phyloP scores from a whole-genome alignment of 2,797 vertebrate genomes.

The Arrhamphus sclerolepis region DNA sequence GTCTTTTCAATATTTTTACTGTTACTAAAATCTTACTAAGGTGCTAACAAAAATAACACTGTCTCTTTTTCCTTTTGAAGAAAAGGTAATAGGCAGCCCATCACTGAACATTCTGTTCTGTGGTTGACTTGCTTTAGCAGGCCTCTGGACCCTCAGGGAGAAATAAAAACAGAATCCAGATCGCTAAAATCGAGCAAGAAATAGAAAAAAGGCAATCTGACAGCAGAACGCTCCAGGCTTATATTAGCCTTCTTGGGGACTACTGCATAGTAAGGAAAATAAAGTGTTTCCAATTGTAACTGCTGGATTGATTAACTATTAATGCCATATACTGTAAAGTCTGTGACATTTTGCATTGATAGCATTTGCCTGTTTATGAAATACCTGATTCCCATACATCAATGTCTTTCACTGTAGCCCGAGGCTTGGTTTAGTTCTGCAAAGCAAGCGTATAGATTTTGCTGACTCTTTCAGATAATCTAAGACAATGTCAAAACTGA shows the following conservation, averaged over 20 bases:
- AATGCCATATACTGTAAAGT: conserved; percentile 4
- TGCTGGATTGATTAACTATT: conserved; percentile 36
- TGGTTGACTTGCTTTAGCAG: conserved; percentile 63
- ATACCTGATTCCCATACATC: conserved; percentile 25
- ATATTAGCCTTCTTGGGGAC: conserved; percentile 22
- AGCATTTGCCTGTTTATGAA: conserved; percentile 17
- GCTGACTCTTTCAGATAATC: conserved; percentile 66
- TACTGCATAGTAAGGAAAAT: conserved; percentile 13
- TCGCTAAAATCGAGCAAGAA: conserved; percentile 37
- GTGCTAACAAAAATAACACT: neutral
- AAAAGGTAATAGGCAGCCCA: conserved; percentile 74
- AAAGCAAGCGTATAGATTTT: conserved; percentile 46
- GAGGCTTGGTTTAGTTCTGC: conserved; percentile 23
- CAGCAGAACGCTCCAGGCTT: conserved; percentile 44
- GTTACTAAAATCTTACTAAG: conserved; percentile 10
- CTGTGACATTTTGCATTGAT: conserved; percentile 17
- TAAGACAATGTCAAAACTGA: conserved; percentile 62
- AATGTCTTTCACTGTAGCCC: conserved; percentile 16
- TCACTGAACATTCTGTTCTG: conserved; percentile 65
- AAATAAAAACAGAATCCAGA: conserved; percentile 69
- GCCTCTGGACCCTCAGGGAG: conserved; percentile 62
- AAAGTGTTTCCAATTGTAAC: conserved; percentile 25
- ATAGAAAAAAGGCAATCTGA: conserved; percentile 44
- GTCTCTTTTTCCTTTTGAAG: conserved; percentile 58
- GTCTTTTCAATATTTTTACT: neutral